phyloP scores from a whole-genome alignment of 1,140 invertebrate species.

The Apis cerana region DNA sequence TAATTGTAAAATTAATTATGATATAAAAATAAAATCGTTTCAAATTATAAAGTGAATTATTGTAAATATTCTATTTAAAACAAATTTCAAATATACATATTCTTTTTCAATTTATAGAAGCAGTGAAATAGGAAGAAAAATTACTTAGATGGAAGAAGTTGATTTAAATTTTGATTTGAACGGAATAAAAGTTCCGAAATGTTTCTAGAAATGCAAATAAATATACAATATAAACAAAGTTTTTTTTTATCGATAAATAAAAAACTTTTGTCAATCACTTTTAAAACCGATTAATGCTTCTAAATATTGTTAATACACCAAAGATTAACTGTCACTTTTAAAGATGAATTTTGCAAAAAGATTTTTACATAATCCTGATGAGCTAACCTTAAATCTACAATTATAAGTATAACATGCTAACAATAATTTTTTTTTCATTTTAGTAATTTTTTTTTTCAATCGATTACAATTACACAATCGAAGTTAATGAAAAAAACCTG shows the following conservation, averaged over 20 bases:
- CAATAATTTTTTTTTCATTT: conserved; percentile 2
- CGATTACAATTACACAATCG: conserved; percentile 40
- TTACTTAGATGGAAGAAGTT: too few relatives aligned
- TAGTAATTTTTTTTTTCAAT: conserved; percentile 10
- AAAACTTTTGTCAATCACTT: neutral
- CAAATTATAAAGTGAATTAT: neutral
- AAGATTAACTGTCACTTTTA: neutral
- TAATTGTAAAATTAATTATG: neutral
- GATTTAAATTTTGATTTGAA: too few relatives aligned
- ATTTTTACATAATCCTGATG: neutral
- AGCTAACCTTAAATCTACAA: neutral
- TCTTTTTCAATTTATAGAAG: too few relatives aligned
- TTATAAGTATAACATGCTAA: neutral
- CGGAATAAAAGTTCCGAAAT: too few relatives aligned
- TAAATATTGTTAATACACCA: neutral
- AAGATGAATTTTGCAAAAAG: too few relatives aligned
- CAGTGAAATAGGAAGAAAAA: neutral
- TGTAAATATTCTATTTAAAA: neutral
- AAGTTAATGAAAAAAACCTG: neutral
- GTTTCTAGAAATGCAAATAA: too few relatives aligned
- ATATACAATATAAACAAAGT: too few relatives aligned
- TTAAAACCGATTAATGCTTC: neutral
- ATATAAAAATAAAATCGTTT: neutral
- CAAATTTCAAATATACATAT: neutral
- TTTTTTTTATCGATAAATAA: neutral